phyloP scores from a whole-genome alignment of 1,140 invertebrate genomes.

The Calycopis cecrops region DNA sequence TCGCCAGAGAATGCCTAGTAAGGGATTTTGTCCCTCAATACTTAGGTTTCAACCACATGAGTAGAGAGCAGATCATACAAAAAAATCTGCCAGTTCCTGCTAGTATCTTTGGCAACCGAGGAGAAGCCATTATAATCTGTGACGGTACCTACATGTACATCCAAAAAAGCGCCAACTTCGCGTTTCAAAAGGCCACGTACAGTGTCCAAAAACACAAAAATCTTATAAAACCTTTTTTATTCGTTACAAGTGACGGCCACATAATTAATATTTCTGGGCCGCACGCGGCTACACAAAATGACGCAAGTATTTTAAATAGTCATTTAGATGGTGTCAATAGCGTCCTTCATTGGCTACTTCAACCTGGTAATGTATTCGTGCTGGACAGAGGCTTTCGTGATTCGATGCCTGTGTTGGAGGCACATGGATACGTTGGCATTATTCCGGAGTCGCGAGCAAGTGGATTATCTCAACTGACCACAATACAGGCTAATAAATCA shows the following conservation, averaged over 20 bases:
- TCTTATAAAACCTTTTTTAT: constrained; percentile 10
- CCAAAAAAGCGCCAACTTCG: neutral
- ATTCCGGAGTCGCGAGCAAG: constrained; percentile 3
- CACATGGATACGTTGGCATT: constrained; percentile 9
- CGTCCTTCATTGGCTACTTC: constrained; percentile 2
- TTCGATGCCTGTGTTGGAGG: constrained; percentile 2
- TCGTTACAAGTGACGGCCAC: constrained; percentile 2
- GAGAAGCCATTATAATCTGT: constrained; percentile 3
- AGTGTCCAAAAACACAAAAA: constrained; percentile 2
- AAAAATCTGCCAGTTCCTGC: neutral
- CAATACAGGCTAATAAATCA: constrained; percentile 5
- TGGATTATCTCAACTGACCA: neutral
- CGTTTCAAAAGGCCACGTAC: constrained; percentile 10
- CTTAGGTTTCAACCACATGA: constrained; percentile 1
- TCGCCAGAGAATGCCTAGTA: neutral
- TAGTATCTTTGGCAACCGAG: neutral
- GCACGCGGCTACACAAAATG: neutral
- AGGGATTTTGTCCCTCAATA: constrained; percentile 8
- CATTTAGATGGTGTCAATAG: too few relatives aligned
- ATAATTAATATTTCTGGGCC: neutral
- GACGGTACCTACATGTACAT: constrained; percentile 6
- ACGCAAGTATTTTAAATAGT: neutral
- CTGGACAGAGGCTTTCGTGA: too few relatives aligned
- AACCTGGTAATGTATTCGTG: constrained; percentile 1
- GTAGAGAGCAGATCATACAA: neutral